Conservation (phyloP, 1,140 invertebrate genomes). For the Pinna nobilis region DNA sequence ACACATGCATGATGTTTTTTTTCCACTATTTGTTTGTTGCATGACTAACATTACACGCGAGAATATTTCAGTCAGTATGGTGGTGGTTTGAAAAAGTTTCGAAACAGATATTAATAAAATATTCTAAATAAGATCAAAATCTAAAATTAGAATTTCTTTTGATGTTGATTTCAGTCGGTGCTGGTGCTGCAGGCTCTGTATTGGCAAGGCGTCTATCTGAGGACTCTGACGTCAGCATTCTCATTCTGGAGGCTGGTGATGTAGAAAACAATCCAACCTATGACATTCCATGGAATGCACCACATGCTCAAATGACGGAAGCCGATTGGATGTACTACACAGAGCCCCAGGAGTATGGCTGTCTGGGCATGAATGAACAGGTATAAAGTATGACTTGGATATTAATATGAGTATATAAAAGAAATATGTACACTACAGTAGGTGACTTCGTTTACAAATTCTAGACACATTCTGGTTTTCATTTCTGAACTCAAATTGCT, state of each 20-base stretch:
- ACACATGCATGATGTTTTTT: too few species aligned
- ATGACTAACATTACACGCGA: too few species aligned
- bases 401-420: background rate
- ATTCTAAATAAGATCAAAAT: too few species aligned
- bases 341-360: conserved; percentile 87
- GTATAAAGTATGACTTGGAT: too few species aligned
- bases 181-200: conserved; percentile 94
- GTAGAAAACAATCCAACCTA: conserved; percentile 91
- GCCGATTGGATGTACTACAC: conserved; percentile 95
- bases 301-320: conserved; percentile 22
- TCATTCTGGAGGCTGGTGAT: conserved; percentile 92
- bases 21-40: too few species aligned
- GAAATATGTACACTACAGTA: background rate
- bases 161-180: conserved; percentile 82
- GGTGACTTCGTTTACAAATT: background rate
- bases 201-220: conserved; percentile 93
- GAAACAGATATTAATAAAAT: too few species aligned
- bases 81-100: too few species aligned
- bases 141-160: too few species aligned
- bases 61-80: too few species aligned
- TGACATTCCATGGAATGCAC: conserved; percentile 42
- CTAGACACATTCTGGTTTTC: background rate
- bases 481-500: too few species aligned
- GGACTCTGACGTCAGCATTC: conserved; percentile 81
- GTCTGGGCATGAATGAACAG: conserved; percentile 63